Conservation (phyloP, 2,888 invertebrate species). For the Peribatodes rhomboidaria region DNA sequence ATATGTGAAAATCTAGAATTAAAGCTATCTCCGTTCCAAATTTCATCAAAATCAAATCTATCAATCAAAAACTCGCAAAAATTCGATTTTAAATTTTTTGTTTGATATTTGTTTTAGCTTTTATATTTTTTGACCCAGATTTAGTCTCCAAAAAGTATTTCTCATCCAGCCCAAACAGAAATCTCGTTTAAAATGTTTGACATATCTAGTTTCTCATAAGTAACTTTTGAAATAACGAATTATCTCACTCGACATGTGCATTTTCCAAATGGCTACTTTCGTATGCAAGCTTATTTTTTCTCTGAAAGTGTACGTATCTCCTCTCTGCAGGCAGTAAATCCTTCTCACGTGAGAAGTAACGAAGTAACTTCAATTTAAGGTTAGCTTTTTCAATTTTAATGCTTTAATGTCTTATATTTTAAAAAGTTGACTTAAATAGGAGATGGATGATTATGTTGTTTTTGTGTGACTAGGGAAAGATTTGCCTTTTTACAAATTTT, state of each 20-base stretch:
- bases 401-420: too few species aligned
- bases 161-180: neutral
- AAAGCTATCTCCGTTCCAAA: too few species aligned
- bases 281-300: slow-evolving; percentile 24
- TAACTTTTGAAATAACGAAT: slow-evolving; percentile 4
- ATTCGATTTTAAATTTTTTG: too few species aligned
- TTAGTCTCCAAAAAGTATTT: too few species aligned
- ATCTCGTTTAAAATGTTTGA: neutral
- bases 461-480: neutral
- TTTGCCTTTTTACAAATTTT: too few species aligned
- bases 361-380: slow-evolving; percentile 22
- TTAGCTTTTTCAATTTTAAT: neutral
- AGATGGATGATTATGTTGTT: neutral
- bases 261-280: slow-evolving; percentile 22
- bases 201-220: neutral
- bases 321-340: slow-evolving; percentile 28
- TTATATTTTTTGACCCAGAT: too few species aligned
- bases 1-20: too few species aligned
- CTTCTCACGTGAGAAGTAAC: slow-evolving; percentile 14
- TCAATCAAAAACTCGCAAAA: too few species aligned
- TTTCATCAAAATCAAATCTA: too few species aligned
- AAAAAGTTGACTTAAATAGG: too few species aligned
- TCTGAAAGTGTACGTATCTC: slow-evolving; percentile 23
- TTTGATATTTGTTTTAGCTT: too few species aligned
- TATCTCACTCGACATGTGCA: slow-evolving; percentile 13